A percentile compares a stretch with the other conserved stretches of the same genome.
Conservation (phyloP, 2,888 invertebrate species). For the Cephus pulcher region DNA sequence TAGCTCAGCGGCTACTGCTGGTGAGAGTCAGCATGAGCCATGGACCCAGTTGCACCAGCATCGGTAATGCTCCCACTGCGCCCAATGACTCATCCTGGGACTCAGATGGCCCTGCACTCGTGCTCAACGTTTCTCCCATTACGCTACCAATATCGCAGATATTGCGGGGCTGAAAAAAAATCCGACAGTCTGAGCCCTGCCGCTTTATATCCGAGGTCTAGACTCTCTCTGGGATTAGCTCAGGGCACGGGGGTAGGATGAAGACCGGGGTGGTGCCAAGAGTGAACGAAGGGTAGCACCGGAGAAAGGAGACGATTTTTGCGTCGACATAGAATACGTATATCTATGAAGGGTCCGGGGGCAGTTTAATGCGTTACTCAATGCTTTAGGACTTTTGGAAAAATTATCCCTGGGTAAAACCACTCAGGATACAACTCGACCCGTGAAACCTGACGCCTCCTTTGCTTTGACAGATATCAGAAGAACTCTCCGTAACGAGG, state of each 20-base stretch:
- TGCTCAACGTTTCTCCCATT: slow-evolving; percentile 51
- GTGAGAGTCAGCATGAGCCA: slow-evolving; percentile 27
- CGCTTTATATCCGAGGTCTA: neutral
- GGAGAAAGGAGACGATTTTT: neutral
- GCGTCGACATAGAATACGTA: neutral
- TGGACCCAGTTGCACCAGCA: slow-evolving; percentile 46
- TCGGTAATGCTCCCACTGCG: slow-evolving; percentile 51
- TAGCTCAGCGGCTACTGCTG: slow-evolving; percentile 14
- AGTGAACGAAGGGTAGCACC: neutral
- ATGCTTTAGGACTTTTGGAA: neutral
- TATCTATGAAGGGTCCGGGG: neutral
- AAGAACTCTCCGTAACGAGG: neutral
- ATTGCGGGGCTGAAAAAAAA: slow-evolving; percentile 20
- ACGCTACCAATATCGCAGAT: slow-evolving; percentile 46
- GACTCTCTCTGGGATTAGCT: slow-evolving; percentile 1
- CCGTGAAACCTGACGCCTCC: neutral
- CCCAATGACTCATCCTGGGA: slow-evolving; percentile 55
- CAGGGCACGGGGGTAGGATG: slow-evolving; percentile 5
- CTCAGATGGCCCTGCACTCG: slow-evolving; percentile 53
- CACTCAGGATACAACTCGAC: neutral
- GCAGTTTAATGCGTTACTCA: neutral
- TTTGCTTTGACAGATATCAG: neutral
- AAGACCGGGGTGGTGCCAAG: slow-evolving; percentile 25
- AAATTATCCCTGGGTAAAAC: neutral
- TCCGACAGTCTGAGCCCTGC: slow-evolving; percentile 1